phyloP scores from a whole-genome alignment of 2,113 vertebrate genomes.

The Rhodinocichla rosea region DNA sequence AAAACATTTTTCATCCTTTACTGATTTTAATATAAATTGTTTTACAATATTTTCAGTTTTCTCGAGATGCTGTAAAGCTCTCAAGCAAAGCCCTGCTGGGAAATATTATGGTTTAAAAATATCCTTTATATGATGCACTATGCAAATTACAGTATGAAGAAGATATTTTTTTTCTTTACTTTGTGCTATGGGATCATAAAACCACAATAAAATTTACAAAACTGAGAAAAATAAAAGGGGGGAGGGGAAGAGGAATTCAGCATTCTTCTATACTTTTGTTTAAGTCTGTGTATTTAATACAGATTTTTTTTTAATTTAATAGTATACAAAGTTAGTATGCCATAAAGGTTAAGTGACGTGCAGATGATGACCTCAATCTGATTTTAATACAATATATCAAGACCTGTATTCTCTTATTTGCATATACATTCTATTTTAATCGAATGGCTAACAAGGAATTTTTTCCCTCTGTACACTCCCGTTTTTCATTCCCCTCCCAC shows the following conservation, averaged over 20 bases:
- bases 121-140: not conserved
- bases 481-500: not conserved
- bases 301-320: not conserved
- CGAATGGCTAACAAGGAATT: not conserved
- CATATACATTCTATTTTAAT: not conserved
- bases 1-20: not conserved
- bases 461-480: not conserved
- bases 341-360: not conserved
- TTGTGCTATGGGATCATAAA: not conserved
- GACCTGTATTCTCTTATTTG: not conserved
- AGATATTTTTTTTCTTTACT: not conserved
- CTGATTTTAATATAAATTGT: not conserved
- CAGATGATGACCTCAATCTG: not conserved
- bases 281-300: not conserved
- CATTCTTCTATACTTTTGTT: not conserved
- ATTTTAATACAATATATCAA: not conserved
- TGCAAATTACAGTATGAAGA: not conserved
- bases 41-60: not conserved
- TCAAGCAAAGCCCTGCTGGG: not conserved
- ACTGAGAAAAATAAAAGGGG: not conserved
- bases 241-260: fast-evolving
- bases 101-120: not conserved
- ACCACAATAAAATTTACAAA: not conserved
- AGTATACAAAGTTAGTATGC: not conserved
- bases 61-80: not conserved